These are phyloP conservation scores for Loriculus beryllinus DNA, from an alignment of 2,797 vertebrate genomes.

Conservation along the genomic window DNA sequence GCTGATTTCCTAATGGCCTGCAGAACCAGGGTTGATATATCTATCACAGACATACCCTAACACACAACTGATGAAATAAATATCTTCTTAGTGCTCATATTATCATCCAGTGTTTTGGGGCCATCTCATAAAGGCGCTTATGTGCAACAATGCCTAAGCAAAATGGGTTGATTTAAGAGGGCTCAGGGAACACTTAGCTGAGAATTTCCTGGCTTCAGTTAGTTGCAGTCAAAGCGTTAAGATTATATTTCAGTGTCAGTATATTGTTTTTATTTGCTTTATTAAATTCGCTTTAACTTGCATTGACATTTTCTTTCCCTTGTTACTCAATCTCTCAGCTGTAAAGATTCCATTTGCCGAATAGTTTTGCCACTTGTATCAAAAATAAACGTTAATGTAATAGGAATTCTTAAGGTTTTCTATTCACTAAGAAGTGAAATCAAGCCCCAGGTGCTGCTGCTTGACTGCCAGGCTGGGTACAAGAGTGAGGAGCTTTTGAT, in stretches of 20 bases:
- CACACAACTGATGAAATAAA: slow-evolving; percentile 45
- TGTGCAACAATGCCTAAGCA: slow-evolving; percentile 59
- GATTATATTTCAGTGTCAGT: slow-evolving; percentile 62
- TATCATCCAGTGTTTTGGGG: slow-evolving; percentile 65
- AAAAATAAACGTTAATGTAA: background rate
- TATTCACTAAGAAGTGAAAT: background rate
- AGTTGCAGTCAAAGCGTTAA: slow-evolving; percentile 31
- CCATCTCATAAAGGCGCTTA: slow-evolving; percentile 49
- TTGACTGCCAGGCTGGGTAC: background rate
- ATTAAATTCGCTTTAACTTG: slow-evolving; percentile 69
- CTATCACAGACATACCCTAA: slow-evolving; percentile 10
- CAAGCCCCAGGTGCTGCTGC: background rate
- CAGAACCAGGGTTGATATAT: background rate
- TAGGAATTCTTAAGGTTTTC: background rate
- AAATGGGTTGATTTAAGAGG: slow-evolving; percentile 62
- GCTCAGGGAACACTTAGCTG: slow-evolving; percentile 51
- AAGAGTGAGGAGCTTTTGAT: background rate
- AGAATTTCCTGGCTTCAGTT: slow-evolving; percentile 59
- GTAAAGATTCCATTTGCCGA: slow-evolving; percentile 2
- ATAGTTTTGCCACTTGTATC: background rate
- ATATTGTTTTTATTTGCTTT: slow-evolving; percentile 61
- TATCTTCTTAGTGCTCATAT: slow-evolving; percentile 41
- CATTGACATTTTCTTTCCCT: slow-evolving; percentile 58
- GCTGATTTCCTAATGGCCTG: background rate
- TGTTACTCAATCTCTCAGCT: slow-evolving; percentile 34